Conservation (phyloP, 2,113 vertebrate genomes). For the Neotoma lepida region DNA sequence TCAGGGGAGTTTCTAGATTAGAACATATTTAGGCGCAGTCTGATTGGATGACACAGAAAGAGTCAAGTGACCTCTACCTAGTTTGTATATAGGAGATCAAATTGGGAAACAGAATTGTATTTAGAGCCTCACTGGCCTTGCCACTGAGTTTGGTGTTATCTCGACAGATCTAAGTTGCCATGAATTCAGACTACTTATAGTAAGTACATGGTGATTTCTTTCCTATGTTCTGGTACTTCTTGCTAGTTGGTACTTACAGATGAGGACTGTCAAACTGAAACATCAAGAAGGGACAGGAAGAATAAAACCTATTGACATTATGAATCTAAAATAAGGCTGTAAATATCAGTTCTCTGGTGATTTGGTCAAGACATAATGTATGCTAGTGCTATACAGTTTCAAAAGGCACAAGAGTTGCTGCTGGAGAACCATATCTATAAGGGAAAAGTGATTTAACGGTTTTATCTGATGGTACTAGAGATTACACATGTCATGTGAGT, state of each 20-base stretch:
- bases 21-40: slow-evolving; percentile 8
- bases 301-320: slow-evolving; percentile 14
- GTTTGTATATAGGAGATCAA: neutral
- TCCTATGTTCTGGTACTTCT: neutral
- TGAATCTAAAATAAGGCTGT: neutral
- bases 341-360: slow-evolving; percentile 13
- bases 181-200: slow-evolving; percentile 8
- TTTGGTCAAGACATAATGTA: neutral
- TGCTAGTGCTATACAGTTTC: slow-evolving; percentile 30
- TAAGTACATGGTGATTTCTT: neutral
- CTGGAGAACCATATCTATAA: slow-evolving; percentile 1
- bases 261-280: neutral
- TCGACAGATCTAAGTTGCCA: neutral
- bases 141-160: neutral
- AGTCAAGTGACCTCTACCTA: neutral
- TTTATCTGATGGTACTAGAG: neutral
- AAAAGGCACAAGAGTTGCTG: slow-evolving; percentile 29
- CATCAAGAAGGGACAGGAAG: neutral
- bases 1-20: slow-evolving; percentile 32
- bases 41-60: neutral
- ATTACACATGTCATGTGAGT: neutral
- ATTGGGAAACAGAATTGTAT: neutral
- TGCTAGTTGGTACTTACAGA: neutral
- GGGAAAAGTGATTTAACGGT: neutral
- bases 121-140: slow-evolving; percentile 5